Evolutionary conservation across 2,797 vertebrate genomes (phyloP).

Genomic region (Leptodon cayanensis): DNA sequence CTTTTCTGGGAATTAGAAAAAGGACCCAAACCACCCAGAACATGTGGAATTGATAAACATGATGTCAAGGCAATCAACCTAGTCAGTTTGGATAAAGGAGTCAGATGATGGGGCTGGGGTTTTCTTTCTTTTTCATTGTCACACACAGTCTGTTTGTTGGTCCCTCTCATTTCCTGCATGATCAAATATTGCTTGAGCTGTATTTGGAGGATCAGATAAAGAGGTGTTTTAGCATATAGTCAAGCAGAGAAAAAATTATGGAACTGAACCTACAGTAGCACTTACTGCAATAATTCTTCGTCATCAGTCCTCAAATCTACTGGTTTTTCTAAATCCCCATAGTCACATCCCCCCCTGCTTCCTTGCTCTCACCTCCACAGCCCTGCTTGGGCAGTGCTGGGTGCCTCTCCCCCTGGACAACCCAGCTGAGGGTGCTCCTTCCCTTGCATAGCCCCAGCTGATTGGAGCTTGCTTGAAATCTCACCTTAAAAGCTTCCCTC

Average conservation of each 20-base stretch:
- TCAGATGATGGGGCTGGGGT: neutral
- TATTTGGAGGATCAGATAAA: neutral
- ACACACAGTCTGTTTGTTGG: neutral
- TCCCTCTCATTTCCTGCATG: neutral
- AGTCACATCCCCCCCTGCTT: neutral
- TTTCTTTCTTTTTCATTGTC: slow-evolving; percentile 9
- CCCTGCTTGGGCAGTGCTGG: neutral
- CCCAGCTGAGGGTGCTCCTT: neutral
- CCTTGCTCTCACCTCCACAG: neutral
- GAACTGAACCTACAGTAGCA: neutral
- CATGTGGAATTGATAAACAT: slow-evolving; percentile 15
- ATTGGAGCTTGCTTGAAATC: neutral
- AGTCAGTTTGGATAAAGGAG: neutral
- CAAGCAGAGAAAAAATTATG: neutral
- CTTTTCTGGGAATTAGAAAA: slow-evolving; percentile 14
- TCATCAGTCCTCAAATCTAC: neutral
- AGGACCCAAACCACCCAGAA: neutral
- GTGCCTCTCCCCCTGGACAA: neutral
- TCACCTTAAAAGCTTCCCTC: neutral
- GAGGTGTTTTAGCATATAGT: neutral
- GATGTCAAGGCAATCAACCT: slow-evolving; percentile 7
- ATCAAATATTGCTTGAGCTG: neutral
- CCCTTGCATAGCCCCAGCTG: neutral
- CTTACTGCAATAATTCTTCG: neutral
- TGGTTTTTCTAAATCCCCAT: neutral